phyloP scores from a whole-genome alignment of 2,797 vertebrate genomes.

The Neosalanx taihuensis region DNA sequence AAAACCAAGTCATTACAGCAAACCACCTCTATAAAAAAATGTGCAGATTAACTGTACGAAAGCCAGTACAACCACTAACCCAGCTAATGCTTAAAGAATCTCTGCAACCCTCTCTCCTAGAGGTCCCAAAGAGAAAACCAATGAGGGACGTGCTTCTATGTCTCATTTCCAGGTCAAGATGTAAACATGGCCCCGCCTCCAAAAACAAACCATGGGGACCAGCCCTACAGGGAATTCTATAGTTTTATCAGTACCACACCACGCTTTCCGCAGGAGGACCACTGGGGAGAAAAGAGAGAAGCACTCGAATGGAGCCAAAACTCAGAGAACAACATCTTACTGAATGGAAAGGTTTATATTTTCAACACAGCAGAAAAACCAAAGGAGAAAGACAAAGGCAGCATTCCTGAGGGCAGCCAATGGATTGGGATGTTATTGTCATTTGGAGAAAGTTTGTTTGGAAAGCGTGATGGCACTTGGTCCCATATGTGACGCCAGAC shows the following conservation, averaged over 20 bases:
- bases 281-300: constrained; percentile 16
- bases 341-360: constrained; percentile 60
- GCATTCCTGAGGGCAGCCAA: constrained; percentile 62
- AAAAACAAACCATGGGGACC: constrained; percentile 56
- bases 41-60: constrained; percentile 23
- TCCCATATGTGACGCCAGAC: constrained; percentile 28
- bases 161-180: constrained; percentile 55
- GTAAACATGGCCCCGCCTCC: constrained; percentile 57
- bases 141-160: constrained; percentile 48
- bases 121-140: constrained; percentile 16
- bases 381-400: constrained; percentile 57
- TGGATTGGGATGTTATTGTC: constrained; percentile 51
- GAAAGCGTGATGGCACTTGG: constrained; percentile 38
- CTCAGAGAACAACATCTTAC: constrained; percentile 38
- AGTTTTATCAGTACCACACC: constrained; percentile 55
- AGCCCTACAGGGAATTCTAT: constrained; percentile 44
- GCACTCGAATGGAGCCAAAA: constrained; percentile 7
- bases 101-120: background rate
- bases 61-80: constrained; percentile 50
- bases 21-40: constrained; percentile 24
- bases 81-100: constrained; percentile 35
- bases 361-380: constrained; percentile 33
- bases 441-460: constrained; percentile 45
- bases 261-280: constrained; percentile 59
- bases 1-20: constrained; percentile 38